Percentiles rank a stretch among this genome's conserved stretches.
Evolutionary conservation across 2,888 invertebrate species (phyloP).

Genomic region (Unio delphinus): DNA sequence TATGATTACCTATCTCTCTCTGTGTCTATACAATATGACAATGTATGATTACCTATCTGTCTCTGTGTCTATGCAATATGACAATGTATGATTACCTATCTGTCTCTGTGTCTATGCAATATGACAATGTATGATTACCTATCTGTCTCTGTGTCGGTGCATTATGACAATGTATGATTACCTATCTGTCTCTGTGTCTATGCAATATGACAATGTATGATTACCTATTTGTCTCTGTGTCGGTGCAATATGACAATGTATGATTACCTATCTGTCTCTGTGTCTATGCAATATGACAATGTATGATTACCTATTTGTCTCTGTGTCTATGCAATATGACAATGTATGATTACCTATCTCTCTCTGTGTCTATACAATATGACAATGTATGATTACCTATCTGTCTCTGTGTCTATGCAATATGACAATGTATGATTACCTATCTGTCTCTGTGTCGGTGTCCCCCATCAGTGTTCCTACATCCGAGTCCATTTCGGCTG

Average conservation of each 20-base stretch:
- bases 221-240: conserved; percentile 12
- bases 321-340: too few relatives aligned
- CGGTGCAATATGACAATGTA: too few relatives aligned
- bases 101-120: too few relatives aligned
- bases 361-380: too few relatives aligned
- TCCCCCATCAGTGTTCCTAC: conserved; percentile 30
- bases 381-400: conserved; percentile 11
- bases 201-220: not conserved
- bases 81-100: conserved; percentile 11
- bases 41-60: conserved; percentile 12
- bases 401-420: too few relatives aligned
- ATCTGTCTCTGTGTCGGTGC: not conserved
- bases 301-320: conserved; percentile 12
- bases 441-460: conserved; percentile 32
- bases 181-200: conserved; percentile 8
- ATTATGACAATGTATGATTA: not conserved
- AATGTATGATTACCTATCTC: conserved; percentile 12
- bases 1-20: conserved; percentile 10
- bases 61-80: too few relatives aligned
- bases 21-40: too few relatives aligned
- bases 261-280: conserved; percentile 12
- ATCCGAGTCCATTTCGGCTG: conserved; percentile 32
- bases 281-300: too few relatives aligned
- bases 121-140: conserved; percentile 8
- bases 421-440: conserved; percentile 4